Evolutionary conservation across 2,113 vertebrate genomes (phyloP).

Genomic region (Myotis brandtii): DNA sequence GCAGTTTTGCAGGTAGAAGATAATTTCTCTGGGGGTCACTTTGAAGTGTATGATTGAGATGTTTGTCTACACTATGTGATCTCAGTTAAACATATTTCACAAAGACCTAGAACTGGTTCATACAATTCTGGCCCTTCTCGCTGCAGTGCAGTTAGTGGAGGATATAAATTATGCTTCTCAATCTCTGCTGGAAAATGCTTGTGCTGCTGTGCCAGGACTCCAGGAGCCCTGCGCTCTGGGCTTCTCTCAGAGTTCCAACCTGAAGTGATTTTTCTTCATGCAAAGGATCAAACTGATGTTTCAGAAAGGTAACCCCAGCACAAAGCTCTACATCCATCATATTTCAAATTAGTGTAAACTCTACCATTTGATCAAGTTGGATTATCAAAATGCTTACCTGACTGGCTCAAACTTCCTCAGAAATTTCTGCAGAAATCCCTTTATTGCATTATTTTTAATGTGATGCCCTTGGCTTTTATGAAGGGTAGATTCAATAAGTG

Average conservation of each 20-base stretch:
- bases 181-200: neutral
- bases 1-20: neutral
- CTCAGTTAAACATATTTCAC: neutral
- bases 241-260: neutral
- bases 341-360: constrained; percentile 3
- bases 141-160: neutral
- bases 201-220: neutral
- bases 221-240: neutral
- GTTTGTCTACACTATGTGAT: neutral
- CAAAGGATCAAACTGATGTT: neutral
- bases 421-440: neutral
- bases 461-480: constrained; percentile 33
- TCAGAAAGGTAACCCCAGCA: neutral
- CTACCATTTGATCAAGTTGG: neutral
- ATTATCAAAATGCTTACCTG: constrained; percentile 50
- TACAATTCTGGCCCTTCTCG: neutral
- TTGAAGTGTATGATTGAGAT: neutral
- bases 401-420: neutral
- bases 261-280: constrained; percentile 30
- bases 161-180: neutral
- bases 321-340: neutral
- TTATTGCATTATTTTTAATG: constrained; percentile 26
- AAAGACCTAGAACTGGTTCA: neutral
- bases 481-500: neutral
- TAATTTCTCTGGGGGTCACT: neutral